Base-by-base conservation (phyloP, 2,113 vertebrate genomes). In the Felis chaus region DNA sequence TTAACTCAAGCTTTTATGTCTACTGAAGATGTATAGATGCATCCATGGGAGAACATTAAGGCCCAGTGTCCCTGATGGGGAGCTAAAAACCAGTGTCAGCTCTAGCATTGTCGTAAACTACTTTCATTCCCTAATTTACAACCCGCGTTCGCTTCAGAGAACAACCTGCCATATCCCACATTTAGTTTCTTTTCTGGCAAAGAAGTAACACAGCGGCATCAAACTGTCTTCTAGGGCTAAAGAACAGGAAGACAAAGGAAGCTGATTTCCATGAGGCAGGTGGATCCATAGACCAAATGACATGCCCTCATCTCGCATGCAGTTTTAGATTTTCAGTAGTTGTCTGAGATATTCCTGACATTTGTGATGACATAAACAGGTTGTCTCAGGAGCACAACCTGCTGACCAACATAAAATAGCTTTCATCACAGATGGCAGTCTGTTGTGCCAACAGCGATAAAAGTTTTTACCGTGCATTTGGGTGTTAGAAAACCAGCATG, bases 171-270 rank as follows among this genome's bases (percentile, higher is more conserved):
- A 69, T 50, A n/a, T 83, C 29, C 16, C 0, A 10, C 19, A 39
- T 84, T 71, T 87, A 87, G n/a, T 69, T 73, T 96, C 19, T 55
- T 84, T 95, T 76, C 23, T 57, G 48, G 27, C 31, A 92, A 91
- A 84, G 10, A 82, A 83, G 87, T 50, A 91, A 66, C 16, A 23
- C 7, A 7, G 39, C 48, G 15, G 5, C 36, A 61, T 61, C 65
- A 68, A 12, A 45, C 9, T 61, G 7, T 50, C 73, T 83, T 39
- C 74, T 39, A 9, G 3, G 7, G 4, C 50, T 73, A 71, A 73
- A 84, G 68, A 55, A 80, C 10, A 81, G 12, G 50, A 57, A 55
- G 48, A 76, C 33, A 29, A 4, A 80, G 33, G 29, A 82, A 5
- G 29, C 5, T 69, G 50, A 89, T 65, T 76, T 93, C 41, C 9